Percentiles rank a stretch among this genome's conserved stretches.
Evolutionary conservation across 64 coral and sea anemone genomes (phyloP).

Genomic region (Anthopleura sola): DNA sequence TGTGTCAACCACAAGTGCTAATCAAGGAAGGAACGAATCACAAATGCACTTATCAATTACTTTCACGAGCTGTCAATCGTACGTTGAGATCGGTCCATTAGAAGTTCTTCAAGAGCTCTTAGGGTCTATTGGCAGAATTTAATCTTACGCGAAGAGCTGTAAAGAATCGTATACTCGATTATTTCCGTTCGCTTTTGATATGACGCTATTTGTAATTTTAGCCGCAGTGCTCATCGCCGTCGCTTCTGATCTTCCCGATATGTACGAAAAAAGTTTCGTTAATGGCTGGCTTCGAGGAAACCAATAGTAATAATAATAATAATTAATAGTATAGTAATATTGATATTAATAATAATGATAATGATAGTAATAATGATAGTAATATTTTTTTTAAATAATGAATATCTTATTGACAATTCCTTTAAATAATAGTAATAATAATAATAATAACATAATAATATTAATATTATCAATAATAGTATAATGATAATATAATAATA

Average conservation of each 20-base stretch:
- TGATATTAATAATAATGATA: too few relatives aligned
- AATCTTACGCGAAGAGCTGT: not conserved
- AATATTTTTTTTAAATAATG: too few relatives aligned
- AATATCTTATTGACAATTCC: too few relatives aligned
- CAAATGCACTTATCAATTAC: not conserved
- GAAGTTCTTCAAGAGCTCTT: not conserved
- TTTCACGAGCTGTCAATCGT: not conserved
- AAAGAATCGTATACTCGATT: too few relatives aligned
- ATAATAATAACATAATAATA: too few relatives aligned
- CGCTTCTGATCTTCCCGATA: not conserved
- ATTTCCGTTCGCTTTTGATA: not conserved
- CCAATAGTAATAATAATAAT: not conserved
- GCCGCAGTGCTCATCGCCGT: too few relatives aligned
- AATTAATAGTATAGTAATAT: too few relatives aligned
- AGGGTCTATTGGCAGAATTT: not conserved
- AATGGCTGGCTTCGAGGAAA: not conserved
- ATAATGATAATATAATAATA: too few relatives aligned
- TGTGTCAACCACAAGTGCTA: not conserved
- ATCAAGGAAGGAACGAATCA: conserved; percentile 8
- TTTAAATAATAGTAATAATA: too few relatives aligned
- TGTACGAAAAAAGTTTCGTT: not conserved
- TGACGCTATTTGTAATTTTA: too few relatives aligned
- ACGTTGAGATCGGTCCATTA: not conserved
- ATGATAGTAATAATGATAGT: too few relatives aligned
- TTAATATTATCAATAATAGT: too few relatives aligned